Base-by-base conservation (phyloP, 2,888 invertebrate genomes). In the Yponomeuta malinellus region DNA sequence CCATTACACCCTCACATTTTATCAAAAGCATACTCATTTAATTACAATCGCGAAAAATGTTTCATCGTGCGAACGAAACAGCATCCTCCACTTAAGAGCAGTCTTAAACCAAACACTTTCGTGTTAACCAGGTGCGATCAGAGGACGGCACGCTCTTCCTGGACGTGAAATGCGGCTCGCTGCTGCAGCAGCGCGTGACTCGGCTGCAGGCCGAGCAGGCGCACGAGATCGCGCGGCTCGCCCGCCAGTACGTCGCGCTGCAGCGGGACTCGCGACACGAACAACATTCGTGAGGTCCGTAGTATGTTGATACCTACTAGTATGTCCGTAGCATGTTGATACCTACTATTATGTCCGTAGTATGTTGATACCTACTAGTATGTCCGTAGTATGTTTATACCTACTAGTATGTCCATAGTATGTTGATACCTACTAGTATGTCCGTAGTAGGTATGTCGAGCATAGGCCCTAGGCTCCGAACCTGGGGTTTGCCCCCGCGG, bases 171-270 rank as follows among this genome's bases (percentile, higher is more conserved):
- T 97, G 98, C 81, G 98, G 99, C 52, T 98, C 98, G 83, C 93
- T 99, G 81, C 96, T 98, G 95, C 98, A 98, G 85, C 98, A 98
- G 90, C 95, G 97, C 77, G 98, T 98, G 79, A 97, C 98, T 73
- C 94, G 98, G 78, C 95, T 99, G 77, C 98, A 99, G 86, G 99
- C 99, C 0, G 98, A 99, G 89, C 97, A 99, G 92, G 99, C 99
- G 63, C 98, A 98, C 82, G 99, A 99, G 90, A 98, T 99, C 79
- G 98, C 98, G 69, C 95, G 98, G 75, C 94, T 99, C 78, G 98
- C 99, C 81, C 94, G 98, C 48, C 99, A 99, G 88, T 99, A 99
- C 92, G 98, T 99, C 83, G 97, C 97, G 79, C 96, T 98, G 90
- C 93, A 93, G 81, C 79, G 93, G 70, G 91, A 92, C 81, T 80